Evolutionary conservation across 2,113 vertebrate genomes (phyloP), one percentile per base, ranked within the genome.

Genomic region (Nerophis ophidion): DNA sequence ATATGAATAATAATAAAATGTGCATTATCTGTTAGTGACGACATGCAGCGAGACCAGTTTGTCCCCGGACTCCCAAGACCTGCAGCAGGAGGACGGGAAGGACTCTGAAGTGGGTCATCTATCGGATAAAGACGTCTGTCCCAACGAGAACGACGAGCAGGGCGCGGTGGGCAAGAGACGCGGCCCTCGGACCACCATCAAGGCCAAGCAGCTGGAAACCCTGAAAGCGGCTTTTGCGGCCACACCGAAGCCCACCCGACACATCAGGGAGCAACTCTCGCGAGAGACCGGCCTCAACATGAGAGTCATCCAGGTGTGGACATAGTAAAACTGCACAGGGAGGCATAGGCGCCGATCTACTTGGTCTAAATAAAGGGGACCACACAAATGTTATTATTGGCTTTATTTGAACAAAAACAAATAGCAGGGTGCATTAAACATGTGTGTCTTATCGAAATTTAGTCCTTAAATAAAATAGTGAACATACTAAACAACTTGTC

Each of bases 141-240:
- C 81, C 87, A 95, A 94, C 55, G 97, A 99, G 66, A 94, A 94
- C 19, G 97, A 99, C 36, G 97, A 99, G 87, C 93, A 94, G 91
- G 93, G 92, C 64, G 81, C 93, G 66, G 95, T 94, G 14, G 92
- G 94, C 16, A 99, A 99, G 58, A 88, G 97, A 36, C 90, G 97
- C 56, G 97, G 97, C 2, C 97, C 97, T 6, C 91, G 97, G 56
- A 98, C 97, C 77, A 98, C 97, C 60, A 99, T 99, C 76, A 98
- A 99, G 88, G 97, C 97, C 85, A 99, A 99, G 73, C 97, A 99
- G 84, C 92, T 99, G 82, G 97, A 98, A 86, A 96, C 93, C 3
- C 92, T 99, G 67, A 98, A 98, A 76, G 96, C 95, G 1, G 97
- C 97, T 17, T 99, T 99, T 50, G 92, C 95, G 0, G 95, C 97